Conservation (phyloP, 35 echinoderm and acorn worm species). For the Ophioderma brevispina region DNA sequence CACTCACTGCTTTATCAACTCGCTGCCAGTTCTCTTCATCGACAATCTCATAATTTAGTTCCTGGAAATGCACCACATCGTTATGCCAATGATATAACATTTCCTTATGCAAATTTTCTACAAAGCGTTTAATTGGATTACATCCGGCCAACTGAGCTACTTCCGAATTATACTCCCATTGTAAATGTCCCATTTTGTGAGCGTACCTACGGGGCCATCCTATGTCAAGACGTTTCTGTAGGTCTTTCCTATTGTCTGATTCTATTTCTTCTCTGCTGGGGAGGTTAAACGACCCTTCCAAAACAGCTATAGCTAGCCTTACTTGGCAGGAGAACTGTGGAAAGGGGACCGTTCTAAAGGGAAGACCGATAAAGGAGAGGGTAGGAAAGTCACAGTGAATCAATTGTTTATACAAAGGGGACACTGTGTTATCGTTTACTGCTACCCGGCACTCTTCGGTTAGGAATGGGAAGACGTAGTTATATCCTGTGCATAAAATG, state of each 20-base stretch:
- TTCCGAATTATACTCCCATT: conserved; percentile 78
- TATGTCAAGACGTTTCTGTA: conserved; percentile 23
- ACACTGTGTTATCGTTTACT: conserved; percentile 41
- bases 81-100: conserved; percentile 6
- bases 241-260: conserved; percentile 29
- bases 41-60: conserved; percentile 50
- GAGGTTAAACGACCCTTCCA: conserved; percentile 68
- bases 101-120: conserved; percentile 53
- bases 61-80: conserved; percentile 65
- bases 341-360: conserved; percentile 67
- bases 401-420: conserved; percentile 81
- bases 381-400: conserved; percentile 62
- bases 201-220: conserved; percentile 54
- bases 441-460: conserved; percentile 53
- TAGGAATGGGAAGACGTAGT: conserved; percentile 77
- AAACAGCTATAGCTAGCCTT: conserved; percentile 35
- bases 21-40: conserved; percentile 22
- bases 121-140: background rate
- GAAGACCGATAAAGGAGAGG: conserved; percentile 73
- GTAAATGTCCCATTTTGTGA: conserved; percentile 51
- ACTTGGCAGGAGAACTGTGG: conserved; percentile 67
- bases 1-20: background rate
- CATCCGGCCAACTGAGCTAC: conserved; percentile 21
- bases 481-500: conserved; percentile 85
- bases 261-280: conserved; percentile 78